Evolutionary conservation across 2,797 vertebrate genomes (phyloP).

Genomic region (Anguilla obscura): DNA sequence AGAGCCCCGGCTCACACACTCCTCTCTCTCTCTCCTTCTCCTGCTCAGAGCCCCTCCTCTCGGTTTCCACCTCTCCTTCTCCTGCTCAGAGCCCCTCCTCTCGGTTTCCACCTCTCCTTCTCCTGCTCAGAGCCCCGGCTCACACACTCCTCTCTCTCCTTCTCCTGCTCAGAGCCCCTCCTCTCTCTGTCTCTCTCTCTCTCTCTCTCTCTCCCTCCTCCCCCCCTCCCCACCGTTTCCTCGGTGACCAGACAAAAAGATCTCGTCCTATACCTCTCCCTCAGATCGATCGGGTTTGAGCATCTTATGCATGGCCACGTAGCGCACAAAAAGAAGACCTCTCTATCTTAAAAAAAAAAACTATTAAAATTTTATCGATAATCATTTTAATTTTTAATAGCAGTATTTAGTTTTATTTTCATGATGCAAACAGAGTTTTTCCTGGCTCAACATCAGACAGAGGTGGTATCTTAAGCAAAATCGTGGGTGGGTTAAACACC

Average conservation of each 20-base stretch:
- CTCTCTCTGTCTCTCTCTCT: background rate
- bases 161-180: no score
- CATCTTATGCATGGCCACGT: background rate
- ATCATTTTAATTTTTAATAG: background rate
- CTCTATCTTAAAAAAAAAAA: background rate
- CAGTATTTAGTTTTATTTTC: background rate
- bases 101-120: no score
- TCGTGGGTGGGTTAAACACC: background rate
- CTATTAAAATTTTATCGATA: background rate
- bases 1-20: no score
- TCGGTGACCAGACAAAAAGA: background rate
- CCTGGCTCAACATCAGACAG: background rate
- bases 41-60: no score
- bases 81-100: background rate
- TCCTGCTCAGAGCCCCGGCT: background rate
- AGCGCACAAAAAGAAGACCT: background rate
- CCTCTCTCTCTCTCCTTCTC: no score
- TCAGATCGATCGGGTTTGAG: background rate
- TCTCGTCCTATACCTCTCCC: background rate
- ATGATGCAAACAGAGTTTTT: background rate
- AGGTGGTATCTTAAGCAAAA: background rate
- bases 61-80: background rate
- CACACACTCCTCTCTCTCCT: no score
- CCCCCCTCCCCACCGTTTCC: background rate
- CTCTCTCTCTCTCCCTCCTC: background rate